Base-by-base conservation (phyloP, 2,113 vertebrate genomes). In the Casuarius casuarius region DNA sequence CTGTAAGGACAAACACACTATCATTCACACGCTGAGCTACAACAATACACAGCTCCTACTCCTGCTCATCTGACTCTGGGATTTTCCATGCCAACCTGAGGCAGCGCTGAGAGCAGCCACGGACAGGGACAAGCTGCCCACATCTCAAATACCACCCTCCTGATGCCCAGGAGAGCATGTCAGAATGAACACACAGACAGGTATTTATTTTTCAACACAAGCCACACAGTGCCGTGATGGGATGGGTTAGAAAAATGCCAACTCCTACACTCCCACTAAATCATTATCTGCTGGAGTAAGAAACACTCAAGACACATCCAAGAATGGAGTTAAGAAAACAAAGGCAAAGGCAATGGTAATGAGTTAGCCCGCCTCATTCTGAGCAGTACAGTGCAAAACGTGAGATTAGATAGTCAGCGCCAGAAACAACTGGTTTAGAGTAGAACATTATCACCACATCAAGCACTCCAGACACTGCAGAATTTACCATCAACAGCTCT, bases 151-250 rank as follows among this genome's bases (percentile, higher is more conserved):
- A 67, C n/a, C 38, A 25, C 62, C 70, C 49, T n/a, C 1, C 7
- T 1, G 44, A 65, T 67, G 63, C 42, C 38, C 48, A 29, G 46
- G 29, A 74, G 48, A 73, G 3, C 8, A 4, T 9, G 23, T 72
- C 48, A 48, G n/a, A 52, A 28, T 51, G 11, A 52, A 52, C n/a
- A 51, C 66, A 38, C 25, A 59, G 77, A 61, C 22, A 35, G 44
- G 29, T n/a, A 26, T 4, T 10, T 12, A 11, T 17, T 74, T 81
- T 84, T 38, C 61, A 67, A 67, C 70, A 84, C 28, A 51, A 81
- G 63, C 68, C 54, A 25, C 2, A 0, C 35, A n/a, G 10, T 25
- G 28, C 48, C 25, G 7, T 6, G 17, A 58, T 17, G 56, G 56
- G 62, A 67, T 7, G 29, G 26, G 31, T 84, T n/a, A 72, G 67